A percentile compares a stretch with the other conserved stretches of the same genome.
Evolutionary conservation across 2,113 vertebrate genomes (phyloP).

Genomic region (Istiophorus platypterus): DNA sequence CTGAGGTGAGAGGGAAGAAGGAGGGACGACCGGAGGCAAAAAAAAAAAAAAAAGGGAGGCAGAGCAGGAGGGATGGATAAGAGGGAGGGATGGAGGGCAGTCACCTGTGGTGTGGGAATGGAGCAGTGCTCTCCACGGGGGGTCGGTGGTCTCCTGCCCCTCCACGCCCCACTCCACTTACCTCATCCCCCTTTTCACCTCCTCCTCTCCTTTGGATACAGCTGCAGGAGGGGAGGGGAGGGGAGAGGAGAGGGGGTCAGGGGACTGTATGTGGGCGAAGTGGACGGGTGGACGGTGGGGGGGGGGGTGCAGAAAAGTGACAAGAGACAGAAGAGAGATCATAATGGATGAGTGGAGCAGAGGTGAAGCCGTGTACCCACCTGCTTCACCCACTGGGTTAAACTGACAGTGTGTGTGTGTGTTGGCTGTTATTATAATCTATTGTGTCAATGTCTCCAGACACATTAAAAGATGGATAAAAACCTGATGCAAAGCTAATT

Average conservation of each 20-base stretch:
- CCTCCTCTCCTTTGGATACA: slow-evolving; percentile 63
- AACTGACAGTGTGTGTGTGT: neutral
- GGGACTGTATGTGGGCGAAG: neutral
- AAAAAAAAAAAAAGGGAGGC: slow-evolving; percentile 14
- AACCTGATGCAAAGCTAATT: neutral
- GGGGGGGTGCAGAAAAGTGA: slow-evolving; percentile 1
- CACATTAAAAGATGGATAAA: neutral
- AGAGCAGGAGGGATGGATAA: slow-evolving; percentile 12
- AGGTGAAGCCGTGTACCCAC: slow-evolving; percentile 4
- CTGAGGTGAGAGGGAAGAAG: slow-evolving; percentile 30
- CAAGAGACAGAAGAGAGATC: slow-evolving; percentile 33
- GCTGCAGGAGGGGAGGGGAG: slow-evolving; percentile 54
- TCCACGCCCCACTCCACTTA: slow-evolving; percentile 35
- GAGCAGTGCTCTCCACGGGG: slow-evolving; percentile 72
- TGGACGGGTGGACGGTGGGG: slow-evolving; percentile 5
- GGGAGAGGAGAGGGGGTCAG: too few species aligned
- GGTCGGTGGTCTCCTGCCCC: slow-evolving; percentile 55
- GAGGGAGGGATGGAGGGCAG: slow-evolving; percentile 60
- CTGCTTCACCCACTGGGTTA: neutral
- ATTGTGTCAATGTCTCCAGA: neutral
- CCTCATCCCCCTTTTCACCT: slow-evolving; percentile 55
- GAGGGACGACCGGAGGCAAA: slow-evolving; percentile 40
- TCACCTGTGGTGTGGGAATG: slow-evolving; percentile 83
- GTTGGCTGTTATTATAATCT: neutral
- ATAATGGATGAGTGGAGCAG: slow-evolving; percentile 2